These are phyloP conservation scores for Hydrochoerus hydrochaeris DNA, from an alignment of 2,113 vertebrate genomes.

Conservation along the genomic window DNA sequence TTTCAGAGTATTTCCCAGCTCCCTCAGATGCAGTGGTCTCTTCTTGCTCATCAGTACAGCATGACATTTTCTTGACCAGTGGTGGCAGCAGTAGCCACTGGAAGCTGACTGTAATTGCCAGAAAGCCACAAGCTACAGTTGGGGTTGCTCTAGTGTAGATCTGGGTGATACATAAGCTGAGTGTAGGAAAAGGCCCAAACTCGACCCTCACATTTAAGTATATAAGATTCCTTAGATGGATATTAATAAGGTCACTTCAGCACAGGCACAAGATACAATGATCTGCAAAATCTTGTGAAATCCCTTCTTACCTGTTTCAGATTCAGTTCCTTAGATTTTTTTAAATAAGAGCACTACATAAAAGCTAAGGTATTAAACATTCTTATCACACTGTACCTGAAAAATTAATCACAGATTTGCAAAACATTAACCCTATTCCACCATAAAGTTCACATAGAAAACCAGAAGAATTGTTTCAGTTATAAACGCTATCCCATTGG, in stretches of 20 bases:
- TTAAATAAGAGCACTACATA: neutral
- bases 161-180: neutral
- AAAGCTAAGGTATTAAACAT: neutral
- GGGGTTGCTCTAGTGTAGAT: neutral
- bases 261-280: neutral
- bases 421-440: neutral
- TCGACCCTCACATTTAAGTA: neutral
- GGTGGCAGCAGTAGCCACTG: neutral
- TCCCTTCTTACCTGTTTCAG: neutral
- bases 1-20: neutral
- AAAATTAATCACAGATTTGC: constrained; percentile 22
- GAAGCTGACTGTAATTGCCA: neutral
- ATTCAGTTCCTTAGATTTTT: neutral
- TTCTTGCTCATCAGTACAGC: neutral
- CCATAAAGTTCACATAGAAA: neutral
- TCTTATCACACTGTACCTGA: neutral
- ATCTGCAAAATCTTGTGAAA: neutral
- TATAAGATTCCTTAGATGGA: neutral
- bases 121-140: neutral
- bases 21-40: neutral
- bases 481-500: neutral
- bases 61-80: neutral
- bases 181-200: neutral
- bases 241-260: neutral
- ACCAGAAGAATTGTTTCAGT: neutral